Evolutionary conservation across 1,140 invertebrate genomes (phyloP).

Genomic region (Hyles euphorbiae): DNA sequence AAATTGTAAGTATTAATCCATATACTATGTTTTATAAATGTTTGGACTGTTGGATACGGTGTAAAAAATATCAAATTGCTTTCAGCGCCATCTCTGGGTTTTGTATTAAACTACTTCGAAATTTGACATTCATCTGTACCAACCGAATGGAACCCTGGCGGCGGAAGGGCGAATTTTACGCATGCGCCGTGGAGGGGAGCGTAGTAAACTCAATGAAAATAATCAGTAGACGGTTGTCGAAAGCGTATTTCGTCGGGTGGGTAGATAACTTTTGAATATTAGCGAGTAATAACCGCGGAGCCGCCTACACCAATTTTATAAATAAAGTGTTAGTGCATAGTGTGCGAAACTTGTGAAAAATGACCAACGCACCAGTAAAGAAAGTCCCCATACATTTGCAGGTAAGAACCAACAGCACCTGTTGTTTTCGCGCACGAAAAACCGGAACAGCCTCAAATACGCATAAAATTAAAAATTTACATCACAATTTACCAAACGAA

Average conservation of each 20-base stretch:
- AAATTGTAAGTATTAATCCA: not conserved
- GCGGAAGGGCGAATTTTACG: slow-evolving; percentile 39
- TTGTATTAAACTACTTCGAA: slow-evolving; percentile 15
- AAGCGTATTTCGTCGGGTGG: slow-evolving; percentile 23
- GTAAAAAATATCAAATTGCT: too few species aligned
- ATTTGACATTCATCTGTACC: not conserved
- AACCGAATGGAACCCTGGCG: too few species aligned
- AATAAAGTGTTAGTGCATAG: slow-evolving; percentile 58
- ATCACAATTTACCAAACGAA: not conserved
- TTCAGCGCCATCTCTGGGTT: slow-evolving; percentile 34
- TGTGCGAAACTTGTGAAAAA: slow-evolving; percentile 48
- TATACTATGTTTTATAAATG: not conserved
- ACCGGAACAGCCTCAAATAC: not conserved
- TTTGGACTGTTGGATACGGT: not conserved
- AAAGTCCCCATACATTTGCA: slow-evolving; percentile 96
- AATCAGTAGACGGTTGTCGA: slow-evolving; percentile 48
- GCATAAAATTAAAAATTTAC: not conserved
- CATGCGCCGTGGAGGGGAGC: slow-evolving; percentile 56
- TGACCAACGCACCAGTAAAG: slow-evolving; percentile 82
- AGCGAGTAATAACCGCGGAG: slow-evolving; percentile 38
- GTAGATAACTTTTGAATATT: slow-evolving; percentile 19
- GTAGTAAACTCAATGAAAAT: slow-evolving; percentile 51
- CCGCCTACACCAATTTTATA: slow-evolving; percentile 56
- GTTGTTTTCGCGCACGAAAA: slow-evolving; percentile 35
- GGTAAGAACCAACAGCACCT: slow-evolving; percentile 76